A percentile compares a stretch with the other conserved stretches of the same genome.
Conservation (phyloP, 1,140 invertebrate genomes). For the Cherax quadricarinatus region DNA sequence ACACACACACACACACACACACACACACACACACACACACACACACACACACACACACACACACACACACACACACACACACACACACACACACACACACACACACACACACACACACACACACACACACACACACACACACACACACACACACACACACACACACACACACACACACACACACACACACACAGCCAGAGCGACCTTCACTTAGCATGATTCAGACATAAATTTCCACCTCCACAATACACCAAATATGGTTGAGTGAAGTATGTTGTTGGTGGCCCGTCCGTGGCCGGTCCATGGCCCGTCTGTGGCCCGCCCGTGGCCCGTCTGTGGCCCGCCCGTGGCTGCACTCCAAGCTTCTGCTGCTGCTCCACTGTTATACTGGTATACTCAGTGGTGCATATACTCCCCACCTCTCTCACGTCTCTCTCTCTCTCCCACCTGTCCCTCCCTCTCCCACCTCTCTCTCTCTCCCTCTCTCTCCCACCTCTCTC, state of each 20-base stretch:
- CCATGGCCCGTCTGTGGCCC: neutral
- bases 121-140: slow-evolving; percentile 10
- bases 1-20: slow-evolving; percentile 2
- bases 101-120: slow-evolving; percentile 10
- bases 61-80: slow-evolving; percentile 11
- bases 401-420: too few relatives aligned
- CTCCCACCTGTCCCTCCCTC: too few relatives aligned
- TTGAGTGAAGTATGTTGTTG: neutral
- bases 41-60: slow-evolving; percentile 13
- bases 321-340: neutral
- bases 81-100: slow-evolving; percentile 10
- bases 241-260: neutral
- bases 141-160: slow-evolving; percentile 10
- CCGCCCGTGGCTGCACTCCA: neutral
- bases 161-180: neutral
- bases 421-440: too few relatives aligned
- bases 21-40: slow-evolving; percentile 13
- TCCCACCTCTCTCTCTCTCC: too few relatives aligned
- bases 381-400: too few relatives aligned
- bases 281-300: neutral
- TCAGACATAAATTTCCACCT: neutral
- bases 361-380: neutral
- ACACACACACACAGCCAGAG: neutral
- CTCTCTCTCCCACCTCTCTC: too few relatives aligned
- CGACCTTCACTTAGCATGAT: neutral